Evolutionary conservation across 1,140 invertebrate species (phyloP).

Genomic region (honey bee (Apis mellifera)): DNA sequence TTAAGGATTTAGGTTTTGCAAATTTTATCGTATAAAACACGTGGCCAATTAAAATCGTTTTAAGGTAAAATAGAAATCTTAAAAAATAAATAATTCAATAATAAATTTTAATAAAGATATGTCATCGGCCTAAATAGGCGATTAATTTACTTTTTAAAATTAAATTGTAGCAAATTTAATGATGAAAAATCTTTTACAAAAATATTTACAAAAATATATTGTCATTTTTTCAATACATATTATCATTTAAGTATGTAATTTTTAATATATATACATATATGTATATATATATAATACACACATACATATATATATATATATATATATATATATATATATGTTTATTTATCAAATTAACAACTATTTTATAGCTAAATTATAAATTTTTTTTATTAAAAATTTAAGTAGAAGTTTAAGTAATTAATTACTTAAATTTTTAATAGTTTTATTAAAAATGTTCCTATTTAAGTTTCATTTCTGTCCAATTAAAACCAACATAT

Average conservation of each 20-base stretch:
- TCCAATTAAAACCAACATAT: neutral
- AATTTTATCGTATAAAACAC: constrained; percentile 13
- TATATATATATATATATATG: no score
- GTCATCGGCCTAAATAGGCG: constrained; percentile 7
- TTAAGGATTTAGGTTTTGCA: neutral
- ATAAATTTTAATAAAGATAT: neutral
- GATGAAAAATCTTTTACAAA: no score
- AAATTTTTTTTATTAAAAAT: neutral
- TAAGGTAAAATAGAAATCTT: constrained; percentile 4
- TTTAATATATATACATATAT: neutral
- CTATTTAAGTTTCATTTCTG: constrained; percentile 24
- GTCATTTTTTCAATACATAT: neutral
- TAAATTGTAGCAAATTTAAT: neutral
- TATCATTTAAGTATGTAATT: neutral
- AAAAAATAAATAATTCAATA: constrained; percentile 15
- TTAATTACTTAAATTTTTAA: constrained; percentile 3
- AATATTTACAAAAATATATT: neutral
- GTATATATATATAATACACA: no score
- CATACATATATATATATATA: no score
- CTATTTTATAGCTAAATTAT: neutral
- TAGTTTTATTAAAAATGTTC: constrained; percentile 26
- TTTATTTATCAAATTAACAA: neutral
- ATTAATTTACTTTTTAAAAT: constrained; percentile 13
- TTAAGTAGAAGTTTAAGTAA: neutral
- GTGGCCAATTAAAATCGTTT: constrained; percentile 33